A percentile compares a stretch with the other conserved stretches of the same genome.
phyloP scores from a whole-genome alignment of 2,888 invertebrate species.

The Caenorhabditis panamensis region DNA sequence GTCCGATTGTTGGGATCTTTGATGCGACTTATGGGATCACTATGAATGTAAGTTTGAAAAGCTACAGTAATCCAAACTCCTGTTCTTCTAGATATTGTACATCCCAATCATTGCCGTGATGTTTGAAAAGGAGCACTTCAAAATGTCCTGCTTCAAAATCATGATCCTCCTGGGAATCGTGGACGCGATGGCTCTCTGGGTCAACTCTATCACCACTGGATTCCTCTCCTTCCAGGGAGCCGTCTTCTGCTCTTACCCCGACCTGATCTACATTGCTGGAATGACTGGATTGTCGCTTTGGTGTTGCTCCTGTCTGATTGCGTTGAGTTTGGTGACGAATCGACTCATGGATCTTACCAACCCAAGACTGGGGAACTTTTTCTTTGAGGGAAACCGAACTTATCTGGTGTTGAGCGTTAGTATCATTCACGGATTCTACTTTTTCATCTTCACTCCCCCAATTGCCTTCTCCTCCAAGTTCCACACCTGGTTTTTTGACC shows the following conservation, averaged over 20 bases:
- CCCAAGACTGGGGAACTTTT: constrained; percentile 17
- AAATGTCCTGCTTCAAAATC: constrained; percentile 63
- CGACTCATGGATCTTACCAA: constrained; percentile 52
- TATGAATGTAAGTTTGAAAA: no score
- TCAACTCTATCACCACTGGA: constrained; percentile 50
- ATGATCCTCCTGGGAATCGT: constrained; percentile 64
- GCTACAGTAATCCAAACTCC: no score
- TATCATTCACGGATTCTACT: constrained; percentile 53
- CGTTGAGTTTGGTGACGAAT: no score
- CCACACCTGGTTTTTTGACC: constrained; percentile 63
- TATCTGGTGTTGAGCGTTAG: constrained; percentile 48
- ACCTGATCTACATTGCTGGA: constrained; percentile 27
- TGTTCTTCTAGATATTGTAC: no score
- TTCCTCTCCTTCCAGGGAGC: constrained; percentile 30
- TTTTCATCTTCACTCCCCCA: constrained; percentile 59
- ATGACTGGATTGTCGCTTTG: constrained; percentile 45
- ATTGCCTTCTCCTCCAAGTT: constrained; percentile 52
- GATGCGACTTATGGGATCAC: constrained; percentile 35
- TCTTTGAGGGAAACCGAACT: constrained; percentile 31
- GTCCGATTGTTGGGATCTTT: constrained; percentile 14
- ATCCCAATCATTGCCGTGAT: constrained; percentile 36
- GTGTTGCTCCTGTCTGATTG: constrained; percentile 60
- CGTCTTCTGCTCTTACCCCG: constrained; percentile 41
- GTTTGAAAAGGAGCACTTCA: constrained; percentile 41
- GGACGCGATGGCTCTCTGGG: constrained; percentile 48